Evolutionary conservation across 2,797 vertebrate genomes (phyloP).

Genomic region (Hapalemur alaotrensis): DNA sequence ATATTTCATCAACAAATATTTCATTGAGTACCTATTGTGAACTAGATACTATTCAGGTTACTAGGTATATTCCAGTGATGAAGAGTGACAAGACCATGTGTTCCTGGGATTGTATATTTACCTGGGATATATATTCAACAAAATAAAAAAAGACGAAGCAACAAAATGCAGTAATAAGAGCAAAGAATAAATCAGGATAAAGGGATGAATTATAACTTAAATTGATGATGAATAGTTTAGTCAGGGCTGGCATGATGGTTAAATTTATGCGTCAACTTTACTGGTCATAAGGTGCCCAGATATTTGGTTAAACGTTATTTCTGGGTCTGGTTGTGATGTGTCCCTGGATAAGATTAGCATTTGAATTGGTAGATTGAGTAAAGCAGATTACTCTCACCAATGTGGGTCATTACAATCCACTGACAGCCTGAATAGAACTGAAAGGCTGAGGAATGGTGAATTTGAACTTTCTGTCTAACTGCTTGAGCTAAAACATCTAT

Average conservation of each 20-base stretch:
- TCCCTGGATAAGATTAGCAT: neutral
- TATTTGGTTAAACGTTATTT: neutral
- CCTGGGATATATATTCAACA: neutral
- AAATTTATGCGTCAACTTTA: neutral
- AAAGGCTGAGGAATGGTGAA: neutral
- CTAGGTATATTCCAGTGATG: neutral
- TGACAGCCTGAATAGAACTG: neutral
- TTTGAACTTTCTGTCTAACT: neutral
- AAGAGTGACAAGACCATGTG: neutral
- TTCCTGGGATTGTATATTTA: neutral
- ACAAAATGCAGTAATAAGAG: neutral
- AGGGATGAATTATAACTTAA: neutral
- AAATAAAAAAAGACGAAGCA: neutral
- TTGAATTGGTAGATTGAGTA: neutral
- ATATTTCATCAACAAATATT: neutral
- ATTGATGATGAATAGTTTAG: neutral
- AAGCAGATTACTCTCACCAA: neutral
- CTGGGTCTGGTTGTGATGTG: neutral
- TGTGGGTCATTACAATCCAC: neutral
- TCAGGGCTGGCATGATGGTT: neutral
- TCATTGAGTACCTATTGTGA: neutral
- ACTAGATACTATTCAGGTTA: neutral
- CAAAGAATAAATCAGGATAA: neutral
- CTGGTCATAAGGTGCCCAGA: neutral
- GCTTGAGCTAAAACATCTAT: neutral